Evolutionary conservation across 2,113 vertebrate genomes (phyloP), one percentile per base, ranked within the genome.

Genomic region (Pangasianodon hypophthalmus): DNA sequence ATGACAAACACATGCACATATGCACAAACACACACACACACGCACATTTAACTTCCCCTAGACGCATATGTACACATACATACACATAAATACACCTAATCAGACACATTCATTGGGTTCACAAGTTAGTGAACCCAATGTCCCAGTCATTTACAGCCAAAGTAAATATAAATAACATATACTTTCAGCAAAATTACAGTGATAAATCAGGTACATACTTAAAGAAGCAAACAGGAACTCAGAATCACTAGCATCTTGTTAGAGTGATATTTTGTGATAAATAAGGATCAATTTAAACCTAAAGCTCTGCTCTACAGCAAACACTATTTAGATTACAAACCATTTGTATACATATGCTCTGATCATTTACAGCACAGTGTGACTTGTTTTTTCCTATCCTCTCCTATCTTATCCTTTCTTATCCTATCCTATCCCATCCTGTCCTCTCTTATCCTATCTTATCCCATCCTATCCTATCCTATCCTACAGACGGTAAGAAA

Each of bases 1-100:
- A 52, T 37, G 41, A 83, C 73, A 80, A 86, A 71, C 37, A 81
- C 13, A 50, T 32, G 26, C 32, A 50, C 60, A 85, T 19, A 89
- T 56, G 73, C 58, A 80, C 41, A 29, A 56, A 82, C 69, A 67
- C 71, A 80, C 46, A 44, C 46, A 56, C 16, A 67, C 75, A 81
- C 37, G 18, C 75, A 84, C 50, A 50, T 26, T 37, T 10, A n/a
- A 37, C 14, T n/a, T 18, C 48, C 19, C 21, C 26, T 16, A 52
- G 5, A 82, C 4, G 10, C 79, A 73, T 19, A 79, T 13, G 1
- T 9, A 46, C 18, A 46, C 7, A 29, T 29, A 26, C 26, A 77
- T 24, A 16, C 8, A n/a, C n/a, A 71, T 37, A 41, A 41, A 32
- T 79, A 62, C 37, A 46, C 37, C 83, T 46, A 62, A 58, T 46